These are phyloP conservation scores for Lagopus muta DNA, from an alignment of 2,113 vertebrate genomes.

Conservation along the genomic window DNA sequence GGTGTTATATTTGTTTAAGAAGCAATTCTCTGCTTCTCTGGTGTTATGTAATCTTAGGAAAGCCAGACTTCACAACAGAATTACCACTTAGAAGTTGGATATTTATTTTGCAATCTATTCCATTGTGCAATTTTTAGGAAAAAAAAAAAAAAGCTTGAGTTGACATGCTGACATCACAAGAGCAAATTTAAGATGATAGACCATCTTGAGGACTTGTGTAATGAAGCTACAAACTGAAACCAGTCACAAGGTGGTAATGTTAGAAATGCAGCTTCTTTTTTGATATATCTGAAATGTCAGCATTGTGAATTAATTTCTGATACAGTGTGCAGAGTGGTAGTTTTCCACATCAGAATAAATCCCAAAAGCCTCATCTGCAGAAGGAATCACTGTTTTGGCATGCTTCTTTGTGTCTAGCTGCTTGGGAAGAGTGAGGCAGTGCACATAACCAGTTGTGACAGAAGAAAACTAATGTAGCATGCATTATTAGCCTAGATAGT, in stretches of 20 bases:
- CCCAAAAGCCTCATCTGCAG: slow-evolving; percentile 16
- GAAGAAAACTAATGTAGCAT: neutral
- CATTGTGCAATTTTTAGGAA: neutral
- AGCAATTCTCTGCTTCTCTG: neutral
- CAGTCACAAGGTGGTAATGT: neutral
- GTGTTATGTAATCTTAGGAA: neutral
- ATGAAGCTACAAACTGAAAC: neutral
- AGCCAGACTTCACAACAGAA: neutral
- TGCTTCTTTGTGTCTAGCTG: neutral
- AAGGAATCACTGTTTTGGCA: neutral
- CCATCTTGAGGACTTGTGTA: neutral
- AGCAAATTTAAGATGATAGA: neutral
- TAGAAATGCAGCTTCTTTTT: neutral
- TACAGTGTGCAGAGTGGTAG: neutral
- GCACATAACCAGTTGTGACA: neutral
- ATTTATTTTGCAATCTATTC: neutral
- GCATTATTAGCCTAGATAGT: neutral
- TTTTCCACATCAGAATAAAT: slow-evolving; percentile 9
- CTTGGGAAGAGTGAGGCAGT: neutral
- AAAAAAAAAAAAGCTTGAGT: neutral
- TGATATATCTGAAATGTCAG: neutral
- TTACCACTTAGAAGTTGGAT: neutral
- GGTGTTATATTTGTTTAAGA: neutral
- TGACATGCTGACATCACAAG: neutral
- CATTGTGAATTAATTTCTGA: neutral